Base-by-base conservation (phyloP, 2,888 invertebrate species). In the Nemapogon koenigi region DNA sequence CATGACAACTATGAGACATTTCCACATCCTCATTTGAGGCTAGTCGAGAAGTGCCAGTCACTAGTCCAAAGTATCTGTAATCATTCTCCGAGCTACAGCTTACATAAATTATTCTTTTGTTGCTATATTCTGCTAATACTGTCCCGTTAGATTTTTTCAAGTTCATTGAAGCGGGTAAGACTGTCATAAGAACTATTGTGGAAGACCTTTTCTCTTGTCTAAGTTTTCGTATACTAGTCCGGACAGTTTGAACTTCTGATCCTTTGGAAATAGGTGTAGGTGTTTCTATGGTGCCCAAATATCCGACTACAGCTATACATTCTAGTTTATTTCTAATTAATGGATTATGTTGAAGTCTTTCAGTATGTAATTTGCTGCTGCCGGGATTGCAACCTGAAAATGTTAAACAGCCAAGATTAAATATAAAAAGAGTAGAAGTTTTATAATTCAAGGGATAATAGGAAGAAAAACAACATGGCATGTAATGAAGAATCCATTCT, bases 271-370 rank as follows among this genome's bases (percentile, higher is more conserved):
- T 80, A 47, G 91, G 89, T 60, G 89, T 89, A 0, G 97, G 96
- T 81, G 97, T 95, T 70, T 97, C 97, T 45, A 97, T 94, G 1
- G 97, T 96, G 15, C 97, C 97, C 33, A 97, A 81, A 65, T 97
- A 97, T 1, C 96, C 96, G 1, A 97, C 94, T 2, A 97, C 86
- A 0, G 91, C 91, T 48, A 90, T 86, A 54, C 89, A 90, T 44
- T 90, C 90, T 6, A 90, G 81, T 0, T 86, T 76, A 0, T 71
- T 59, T 15, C 18, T 19, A 19, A 14, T 33, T 13, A 14, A 13
- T 19, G 33, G n/a, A 19, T 33, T 18, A 13, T 33, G 33, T 19
- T 33, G 22, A 10, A 7, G 22, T 10, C 22, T 22, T 22, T 7
- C 6, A 22, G 6, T 22, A 10, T 22, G 10, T 14, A 33, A 19